Evolutionary conservation across 1,140 invertebrate genomes (phyloP), one percentile per base, ranked within the genome.

Genomic region (Drosophila miranda): DNA sequence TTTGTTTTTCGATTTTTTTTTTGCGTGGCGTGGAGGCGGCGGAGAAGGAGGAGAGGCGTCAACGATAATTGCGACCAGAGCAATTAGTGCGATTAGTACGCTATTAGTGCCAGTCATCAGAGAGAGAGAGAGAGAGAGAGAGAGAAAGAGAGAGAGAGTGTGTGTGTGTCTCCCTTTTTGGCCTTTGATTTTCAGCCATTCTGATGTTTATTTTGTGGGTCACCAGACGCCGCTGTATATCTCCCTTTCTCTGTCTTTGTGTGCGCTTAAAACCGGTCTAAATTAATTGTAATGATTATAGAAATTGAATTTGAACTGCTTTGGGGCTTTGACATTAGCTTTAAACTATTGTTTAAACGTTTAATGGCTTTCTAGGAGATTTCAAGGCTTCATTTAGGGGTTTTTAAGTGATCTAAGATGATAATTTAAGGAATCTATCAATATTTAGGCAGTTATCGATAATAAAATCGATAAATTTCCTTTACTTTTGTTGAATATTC

Each of bases 41-140:
- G 14, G 43, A 41, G n/a, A 14, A 8, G 23, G 45, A 46, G 38
- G 53, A 55, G 23, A 38, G 53, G 75, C 78, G 82, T 69, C 56
- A 81, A 64, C 67, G 82, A 87, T 87, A 87, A 87, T 87, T 87
- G 82, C 78, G 69, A 66, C 83, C 83, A 86, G 69, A 87, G 82
- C 82, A 87, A 87, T 87, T 87, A 87, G 82, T 67, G 68, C 78
- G 83, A 87, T 87, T 87, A 87, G 83, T 87, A 56, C 82, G 75
- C 83, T 83, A 86, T 86, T 86, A 86, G 82, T 71, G 82, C 77
- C 75, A 64, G 68, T 80, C 80, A 82, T 82, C 80, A 86, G 83
- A 76, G 76, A 58, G 68, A 53, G 67, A 55, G 44, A 53, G 26
- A 13, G 4, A 38, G 34, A 38, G 34, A 13, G 34, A 86, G 83